These are phyloP conservation scores for Ursus arctos DNA, from an alignment of 2,113 vertebrate genomes.

Conservation along the genomic window DNA sequence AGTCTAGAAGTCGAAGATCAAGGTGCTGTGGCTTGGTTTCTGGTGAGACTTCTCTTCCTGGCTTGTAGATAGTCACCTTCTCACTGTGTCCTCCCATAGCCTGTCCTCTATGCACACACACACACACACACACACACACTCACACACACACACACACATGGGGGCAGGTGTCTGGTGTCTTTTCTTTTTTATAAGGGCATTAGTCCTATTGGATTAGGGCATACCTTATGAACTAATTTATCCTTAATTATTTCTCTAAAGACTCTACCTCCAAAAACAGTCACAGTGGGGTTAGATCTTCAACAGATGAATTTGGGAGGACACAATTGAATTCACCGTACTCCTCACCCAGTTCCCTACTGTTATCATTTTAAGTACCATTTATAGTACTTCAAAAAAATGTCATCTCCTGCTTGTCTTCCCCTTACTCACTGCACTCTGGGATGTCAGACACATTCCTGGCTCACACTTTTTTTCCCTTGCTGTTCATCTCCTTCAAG, in stretches of 20 bases:
- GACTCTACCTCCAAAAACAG: neutral
- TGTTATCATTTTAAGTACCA: too few relatives aligned
- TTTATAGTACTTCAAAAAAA: neutral
- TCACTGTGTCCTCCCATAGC: neutral
- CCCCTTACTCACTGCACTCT: neutral
- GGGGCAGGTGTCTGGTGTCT: neutral
- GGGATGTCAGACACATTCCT: neutral
- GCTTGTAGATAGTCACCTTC: neutral
- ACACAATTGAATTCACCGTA: neutral
- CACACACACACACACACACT: accelerated
- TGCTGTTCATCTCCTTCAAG: neutral
- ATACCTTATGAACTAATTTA: neutral
- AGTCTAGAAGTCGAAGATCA: neutral
- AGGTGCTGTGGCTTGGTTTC: neutral
- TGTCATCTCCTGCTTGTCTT: neutral
- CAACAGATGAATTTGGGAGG: neutral
- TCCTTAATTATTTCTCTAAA: neutral
- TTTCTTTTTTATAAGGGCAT: neutral
- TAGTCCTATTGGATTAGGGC: neutral
- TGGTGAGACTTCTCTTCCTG: neutral
- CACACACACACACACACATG: too few relatives aligned
- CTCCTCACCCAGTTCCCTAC: neutral
- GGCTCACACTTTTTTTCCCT: neutral
- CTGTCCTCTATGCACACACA: neutral
- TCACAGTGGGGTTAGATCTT: neutral